Evolutionary conservation across 1,140 invertebrate species (phyloP).

Genomic region (Bombus haemorrhoidalis): DNA sequence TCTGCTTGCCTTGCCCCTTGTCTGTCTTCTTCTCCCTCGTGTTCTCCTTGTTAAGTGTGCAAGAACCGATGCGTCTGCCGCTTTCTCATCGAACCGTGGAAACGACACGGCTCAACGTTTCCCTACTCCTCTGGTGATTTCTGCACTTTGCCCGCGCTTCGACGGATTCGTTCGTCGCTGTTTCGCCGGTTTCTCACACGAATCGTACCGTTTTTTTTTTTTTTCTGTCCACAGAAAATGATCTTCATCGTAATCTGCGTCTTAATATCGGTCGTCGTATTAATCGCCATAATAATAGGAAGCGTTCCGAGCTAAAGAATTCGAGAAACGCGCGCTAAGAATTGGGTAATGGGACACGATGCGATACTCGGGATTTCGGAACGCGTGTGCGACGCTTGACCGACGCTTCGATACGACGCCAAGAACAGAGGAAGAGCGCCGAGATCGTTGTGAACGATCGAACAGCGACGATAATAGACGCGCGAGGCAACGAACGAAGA

Average conservation of each 20-base stretch:
- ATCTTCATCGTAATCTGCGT: conserved; percentile 92
- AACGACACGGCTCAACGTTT: not conserved
- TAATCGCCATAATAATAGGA: conserved; percentile 79
- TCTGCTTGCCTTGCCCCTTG: conserved; percentile 23
- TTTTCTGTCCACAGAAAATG: conserved; percentile 93
- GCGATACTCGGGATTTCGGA: not conserved
- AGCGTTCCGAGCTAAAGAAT: conserved; percentile 77
- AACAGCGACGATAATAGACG: not conserved
- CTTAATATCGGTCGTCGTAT: conserved; percentile 82
- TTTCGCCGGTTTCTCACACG: conserved; percentile 6
- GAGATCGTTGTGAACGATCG: not conserved
- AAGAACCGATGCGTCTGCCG: not conserved
- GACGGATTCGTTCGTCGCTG: conserved; percentile 16
- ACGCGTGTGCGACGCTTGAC: not conserved
- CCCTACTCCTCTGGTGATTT: not conserved
- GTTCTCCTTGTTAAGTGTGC: not conserved
- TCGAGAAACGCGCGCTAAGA: conserved; percentile 12
- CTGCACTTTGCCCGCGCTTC: conserved; percentile 46
- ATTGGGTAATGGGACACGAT: not conserved
- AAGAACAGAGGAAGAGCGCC: not conserved
- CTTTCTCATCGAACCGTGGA: not conserved
- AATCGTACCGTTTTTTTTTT: conserved; percentile 51
- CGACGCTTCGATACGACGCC: not conserved
- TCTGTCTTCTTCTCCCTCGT: not conserved
- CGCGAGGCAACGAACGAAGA: not conserved